Percentiles rank a stretch among this genome's conserved stretches.
Evolutionary conservation across 1,140 invertebrate species (phyloP).

Genomic region (Orchestia grillus): DNA sequence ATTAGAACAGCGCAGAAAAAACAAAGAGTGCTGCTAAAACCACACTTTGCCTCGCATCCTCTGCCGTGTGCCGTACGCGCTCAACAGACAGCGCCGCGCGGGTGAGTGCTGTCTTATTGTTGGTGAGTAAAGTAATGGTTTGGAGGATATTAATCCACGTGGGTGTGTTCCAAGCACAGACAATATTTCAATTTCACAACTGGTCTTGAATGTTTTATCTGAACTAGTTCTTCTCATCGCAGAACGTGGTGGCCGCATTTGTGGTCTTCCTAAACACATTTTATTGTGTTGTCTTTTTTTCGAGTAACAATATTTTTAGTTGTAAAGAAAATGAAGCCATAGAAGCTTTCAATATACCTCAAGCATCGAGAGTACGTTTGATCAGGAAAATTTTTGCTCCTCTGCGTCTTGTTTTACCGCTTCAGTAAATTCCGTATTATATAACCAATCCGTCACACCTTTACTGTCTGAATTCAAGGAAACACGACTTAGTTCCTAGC

Average conservation of each 20-base stretch:
- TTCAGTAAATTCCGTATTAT: not conserved
- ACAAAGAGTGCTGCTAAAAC: conserved; percentile 10
- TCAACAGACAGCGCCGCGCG: not conserved
- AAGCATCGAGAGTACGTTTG: not conserved
- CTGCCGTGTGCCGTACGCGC: not conserved
- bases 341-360: not conserved
- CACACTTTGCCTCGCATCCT: not conserved
- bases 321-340: not conserved
- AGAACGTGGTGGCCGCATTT: no score
- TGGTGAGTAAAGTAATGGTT: not conserved
- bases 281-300: not conserved
- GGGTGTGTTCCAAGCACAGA: not conserved
- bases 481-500: no score
- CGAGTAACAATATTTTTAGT: not conserved
- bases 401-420: not conserved
- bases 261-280: not conserved
- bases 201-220: no score
- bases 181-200: not conserved
- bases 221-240: no score
- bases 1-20: not conserved
- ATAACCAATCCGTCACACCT: no score
- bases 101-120: not conserved
- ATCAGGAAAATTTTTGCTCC: not conserved
- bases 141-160: not conserved
- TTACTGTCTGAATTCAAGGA: no score